These are phyloP conservation scores for Xanthia togata DNA, from an alignment of 2,888 invertebrate genomes.

Conservation along the genomic window DNA sequence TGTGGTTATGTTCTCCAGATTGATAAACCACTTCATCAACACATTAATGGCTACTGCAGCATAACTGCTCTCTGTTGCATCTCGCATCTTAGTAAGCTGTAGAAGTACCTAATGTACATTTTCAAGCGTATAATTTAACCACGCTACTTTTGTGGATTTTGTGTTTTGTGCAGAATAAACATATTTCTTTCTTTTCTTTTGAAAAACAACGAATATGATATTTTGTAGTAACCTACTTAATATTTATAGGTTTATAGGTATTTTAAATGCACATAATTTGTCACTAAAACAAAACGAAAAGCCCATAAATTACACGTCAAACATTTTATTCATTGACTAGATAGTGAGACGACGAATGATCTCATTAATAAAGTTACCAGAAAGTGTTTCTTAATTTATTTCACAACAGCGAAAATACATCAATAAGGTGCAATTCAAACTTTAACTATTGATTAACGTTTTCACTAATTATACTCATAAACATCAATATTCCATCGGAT, in stretches of 20 bases:
- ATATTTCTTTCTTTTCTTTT: too few species aligned
- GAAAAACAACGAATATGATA: neutral
- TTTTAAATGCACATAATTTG: neutral
- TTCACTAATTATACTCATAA: neutral
- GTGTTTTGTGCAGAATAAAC: too few species aligned
- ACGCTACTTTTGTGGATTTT: too few species aligned
- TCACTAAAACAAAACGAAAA: constrained; percentile 5
- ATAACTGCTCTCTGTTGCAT: neutral
- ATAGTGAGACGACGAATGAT: neutral
- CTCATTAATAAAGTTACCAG: neutral
- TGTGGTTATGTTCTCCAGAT: neutral
- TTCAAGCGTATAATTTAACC: too few species aligned
- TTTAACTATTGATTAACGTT: neutral
- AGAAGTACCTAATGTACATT: neutral
- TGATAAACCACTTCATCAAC: neutral
- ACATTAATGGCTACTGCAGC: neutral
- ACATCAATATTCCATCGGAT: neutral
- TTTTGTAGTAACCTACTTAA: neutral
- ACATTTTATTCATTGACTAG: constrained; percentile 29
- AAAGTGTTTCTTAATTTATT: neutral
- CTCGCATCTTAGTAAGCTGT: neutral
- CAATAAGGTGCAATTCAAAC: neutral
- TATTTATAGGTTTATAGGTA: neutral
- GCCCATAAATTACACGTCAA: neutral
- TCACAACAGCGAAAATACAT: constrained; percentile 13